A percentile compares a stretch with the other conserved stretches of the same genome.
Conservation (phyloP, 2,797 vertebrate genomes). For the Todus mexicanus region DNA sequence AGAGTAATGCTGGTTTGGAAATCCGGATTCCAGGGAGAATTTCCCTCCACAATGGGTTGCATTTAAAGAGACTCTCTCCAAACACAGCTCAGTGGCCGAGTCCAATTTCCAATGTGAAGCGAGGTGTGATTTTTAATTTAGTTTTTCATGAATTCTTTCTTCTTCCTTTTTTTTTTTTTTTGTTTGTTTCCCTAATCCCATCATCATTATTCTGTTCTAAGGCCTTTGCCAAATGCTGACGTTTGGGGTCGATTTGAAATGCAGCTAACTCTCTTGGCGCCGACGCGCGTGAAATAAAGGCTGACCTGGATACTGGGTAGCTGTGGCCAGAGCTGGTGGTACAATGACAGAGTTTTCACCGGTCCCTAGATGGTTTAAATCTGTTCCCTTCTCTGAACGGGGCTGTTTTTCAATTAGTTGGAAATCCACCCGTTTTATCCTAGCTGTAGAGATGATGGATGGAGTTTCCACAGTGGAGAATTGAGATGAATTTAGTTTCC, state of each 20-base stretch:
- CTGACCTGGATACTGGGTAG: not conserved
- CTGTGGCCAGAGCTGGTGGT: not conserved
- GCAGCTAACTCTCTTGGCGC: not conserved
- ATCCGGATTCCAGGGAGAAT: not conserved
- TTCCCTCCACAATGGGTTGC: not conserved
- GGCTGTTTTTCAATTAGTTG: not conserved
- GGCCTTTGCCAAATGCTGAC: not conserved
- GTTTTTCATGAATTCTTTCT: not conserved
- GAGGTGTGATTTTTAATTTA: conserved; percentile 52
- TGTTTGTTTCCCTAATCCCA: not conserved
- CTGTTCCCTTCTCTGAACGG: not conserved
- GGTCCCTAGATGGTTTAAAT: not conserved
- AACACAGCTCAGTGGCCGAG: accelerated
- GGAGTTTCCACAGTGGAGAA: not conserved
- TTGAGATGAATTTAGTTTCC: not conserved
- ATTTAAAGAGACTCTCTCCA: not conserved
- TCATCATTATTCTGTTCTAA: conserved; percentile 1
- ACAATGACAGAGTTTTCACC: not conserved
- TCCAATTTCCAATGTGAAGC: conserved; percentile 26
- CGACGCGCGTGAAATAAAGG: not conserved
- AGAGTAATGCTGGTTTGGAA: not conserved
- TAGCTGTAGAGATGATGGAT: not conserved
- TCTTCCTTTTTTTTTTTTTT: too few species aligned
- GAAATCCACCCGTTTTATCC: not conserved
- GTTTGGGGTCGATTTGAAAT: not conserved